phyloP scores from a whole-genome alignment of 2,113 vertebrate species.

The Sylvicapra grimmia region DNA sequence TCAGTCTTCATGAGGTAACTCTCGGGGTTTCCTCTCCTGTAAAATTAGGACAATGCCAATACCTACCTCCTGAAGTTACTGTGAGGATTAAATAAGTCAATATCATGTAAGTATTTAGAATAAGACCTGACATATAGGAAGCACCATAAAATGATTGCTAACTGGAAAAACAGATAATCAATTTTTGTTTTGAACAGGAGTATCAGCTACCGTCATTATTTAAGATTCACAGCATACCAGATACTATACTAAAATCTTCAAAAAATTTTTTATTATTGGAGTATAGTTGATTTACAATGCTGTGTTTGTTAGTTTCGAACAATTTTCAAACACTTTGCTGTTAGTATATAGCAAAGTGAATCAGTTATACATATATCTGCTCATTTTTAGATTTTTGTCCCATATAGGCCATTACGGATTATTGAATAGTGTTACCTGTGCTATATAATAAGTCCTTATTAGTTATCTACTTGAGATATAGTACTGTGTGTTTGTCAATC shows the following conservation, averaged over 20 bases:
- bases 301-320: neutral
- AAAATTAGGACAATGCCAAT: neutral
- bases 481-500: neutral
- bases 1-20: neutral
- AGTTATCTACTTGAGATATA: neutral
- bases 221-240: neutral
- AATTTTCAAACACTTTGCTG: neutral
- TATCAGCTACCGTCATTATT: neutral
- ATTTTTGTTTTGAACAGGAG: neutral
- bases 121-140: neutral
- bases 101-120: neutral
- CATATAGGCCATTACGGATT: neutral
- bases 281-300: neutral
- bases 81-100: neutral
- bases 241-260: neutral
- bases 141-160: neutral
- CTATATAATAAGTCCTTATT: neutral
- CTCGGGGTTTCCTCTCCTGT: neutral
- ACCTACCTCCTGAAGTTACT: neutral
- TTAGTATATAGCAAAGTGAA: neutral
- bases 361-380: neutral
- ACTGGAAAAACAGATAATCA: neutral
- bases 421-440: neutral
- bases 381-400: neutral
- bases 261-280: neutral